These are phyloP conservation scores for Enteromius treurensis DNA, from an alignment of 2,797 vertebrate species.

Conservation along the genomic window DNA sequence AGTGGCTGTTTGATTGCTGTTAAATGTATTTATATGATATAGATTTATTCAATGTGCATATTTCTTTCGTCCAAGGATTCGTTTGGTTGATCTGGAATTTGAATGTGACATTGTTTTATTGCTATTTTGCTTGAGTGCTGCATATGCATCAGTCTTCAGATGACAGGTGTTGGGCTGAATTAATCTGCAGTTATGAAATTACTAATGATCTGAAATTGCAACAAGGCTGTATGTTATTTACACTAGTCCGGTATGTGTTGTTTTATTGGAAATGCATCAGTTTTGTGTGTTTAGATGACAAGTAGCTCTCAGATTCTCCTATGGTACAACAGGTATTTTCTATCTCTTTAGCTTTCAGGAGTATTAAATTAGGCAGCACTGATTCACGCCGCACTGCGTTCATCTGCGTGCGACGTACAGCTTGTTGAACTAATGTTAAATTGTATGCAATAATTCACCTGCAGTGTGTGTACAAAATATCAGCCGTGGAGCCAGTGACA, in stretches of 20 bases:
- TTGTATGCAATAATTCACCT: constrained; percentile 43
- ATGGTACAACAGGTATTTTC: not conserved
- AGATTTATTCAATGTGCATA: not conserved
- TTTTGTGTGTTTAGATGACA: not conserved
- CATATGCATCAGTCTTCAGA: constrained; percentile 6
- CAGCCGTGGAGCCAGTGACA: constrained; percentile 36
- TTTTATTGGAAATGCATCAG: not conserved
- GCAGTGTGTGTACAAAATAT: constrained; percentile 35
- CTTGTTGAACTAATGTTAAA: constrained; percentile 41
- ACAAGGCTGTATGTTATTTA: not conserved
- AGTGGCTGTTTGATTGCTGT: not conserved
- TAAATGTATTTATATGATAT: not conserved
- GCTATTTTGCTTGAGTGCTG: not conserved
- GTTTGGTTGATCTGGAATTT: not conserved
- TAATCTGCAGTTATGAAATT: not conserved
- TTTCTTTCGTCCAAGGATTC: not conserved
- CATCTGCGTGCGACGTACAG: not conserved
- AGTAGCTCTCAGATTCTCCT: constrained; percentile 21
- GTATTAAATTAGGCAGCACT: constrained; percentile 25
- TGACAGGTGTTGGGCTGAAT: constrained; percentile 3
- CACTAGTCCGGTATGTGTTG: not conserved
- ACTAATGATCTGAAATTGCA: constrained; percentile 3
- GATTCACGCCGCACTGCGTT: not conserved
- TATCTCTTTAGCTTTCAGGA: not conserved
- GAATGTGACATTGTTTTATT: not conserved